Evolutionary conservation across 37 sponge, comb jelly and placozoan genomes (phyloP).

Genomic region (Chondrilla cf. caribensis): DNA sequence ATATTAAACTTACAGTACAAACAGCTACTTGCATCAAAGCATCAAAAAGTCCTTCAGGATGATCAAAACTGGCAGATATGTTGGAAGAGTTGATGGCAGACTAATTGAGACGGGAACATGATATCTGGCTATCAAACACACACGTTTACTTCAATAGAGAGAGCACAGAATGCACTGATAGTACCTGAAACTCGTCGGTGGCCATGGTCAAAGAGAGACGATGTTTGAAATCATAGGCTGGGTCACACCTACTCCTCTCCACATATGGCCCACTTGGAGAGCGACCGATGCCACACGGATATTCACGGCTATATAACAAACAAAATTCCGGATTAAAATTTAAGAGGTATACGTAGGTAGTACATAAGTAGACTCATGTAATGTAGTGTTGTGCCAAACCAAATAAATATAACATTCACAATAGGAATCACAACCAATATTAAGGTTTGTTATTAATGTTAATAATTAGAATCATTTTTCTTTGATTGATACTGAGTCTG

Average conservation of each 20-base stretch:
- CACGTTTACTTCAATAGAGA: too few species aligned
- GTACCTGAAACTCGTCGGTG: background rate
- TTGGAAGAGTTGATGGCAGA: slow-evolving; percentile 7
- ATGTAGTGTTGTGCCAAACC: too few species aligned
- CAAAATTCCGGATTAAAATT: background rate
- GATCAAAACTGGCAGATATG: slow-evolving; percentile 68
- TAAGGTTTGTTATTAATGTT: too few species aligned
- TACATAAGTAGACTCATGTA: background rate
- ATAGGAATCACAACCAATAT: too few species aligned
- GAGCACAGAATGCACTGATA: too few species aligned
- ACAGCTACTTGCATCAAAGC: slow-evolving; percentile 70
- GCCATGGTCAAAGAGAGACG: slow-evolving; percentile 41
- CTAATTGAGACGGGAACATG: background rate
- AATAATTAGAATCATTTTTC: too few species aligned
- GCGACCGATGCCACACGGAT: background rate
- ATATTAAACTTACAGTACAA: slow-evolving; percentile 60
- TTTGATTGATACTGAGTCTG: too few species aligned
- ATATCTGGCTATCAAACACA: background rate
- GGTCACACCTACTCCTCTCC: slow-evolving; percentile 22
- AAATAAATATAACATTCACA: too few species aligned
- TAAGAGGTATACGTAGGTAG: background rate
- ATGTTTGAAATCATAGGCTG: slow-evolving; percentile 61
- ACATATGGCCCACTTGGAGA: background rate
- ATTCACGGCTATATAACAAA: background rate
- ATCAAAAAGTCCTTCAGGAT: slow-evolving; percentile 72